Evolutionary conservation across 1,140 invertebrate species (phyloP), one percentile per base, ranked within the genome.

Genomic region (Drosophila triauraria): DNA sequence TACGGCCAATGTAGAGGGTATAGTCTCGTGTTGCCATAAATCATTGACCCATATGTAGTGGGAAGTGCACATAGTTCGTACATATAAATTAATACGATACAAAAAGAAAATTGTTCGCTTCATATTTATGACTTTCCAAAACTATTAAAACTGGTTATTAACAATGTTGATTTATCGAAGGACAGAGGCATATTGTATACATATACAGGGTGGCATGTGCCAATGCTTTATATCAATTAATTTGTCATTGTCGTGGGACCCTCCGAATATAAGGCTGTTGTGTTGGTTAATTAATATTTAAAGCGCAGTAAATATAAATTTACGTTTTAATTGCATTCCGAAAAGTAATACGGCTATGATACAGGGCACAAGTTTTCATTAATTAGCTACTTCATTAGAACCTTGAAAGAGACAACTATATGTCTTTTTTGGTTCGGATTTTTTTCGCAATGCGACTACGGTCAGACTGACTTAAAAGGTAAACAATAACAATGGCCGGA

Each of bases 71-170:
- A 35, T 35, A 35, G 2, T 10, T 10, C 9, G 9, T 56, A n/a
- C 40, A 42, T 56, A 51, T 50, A 71, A 71, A 72, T 38, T 58
- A 72, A 71, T 68, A 13, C 17, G 62, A 30, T 54, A 38, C 48
- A 72, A 17, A 74, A 60, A 38, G 68, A 74, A 59, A 60, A 74
- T 68, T 46, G 40, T 43, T 38, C 46, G 46, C 58, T 42, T 62
- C 46, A 72, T 59, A 72, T 74, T 72, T 74, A 74, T 60, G 70
- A 60, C 38, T 51, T 40, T 74, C 54, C 30, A 72, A 72, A 74
- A 74, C 70, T 74, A 74, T 74, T 74, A 51, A 72, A 69, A 72
- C 40, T 43, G 67, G 67, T 59, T 71, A 72, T 71, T 72, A 71
- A 72, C 38, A 43, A 30, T 60, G 53, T 60, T 74, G 70, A 74